A percentile compares a stretch with the other conserved stretches of the same genome.
Evolutionary conservation across 37 sponge, comb jelly and placozoan genomes (phyloP).

Genomic region (Dysidea cf. avara): DNA sequence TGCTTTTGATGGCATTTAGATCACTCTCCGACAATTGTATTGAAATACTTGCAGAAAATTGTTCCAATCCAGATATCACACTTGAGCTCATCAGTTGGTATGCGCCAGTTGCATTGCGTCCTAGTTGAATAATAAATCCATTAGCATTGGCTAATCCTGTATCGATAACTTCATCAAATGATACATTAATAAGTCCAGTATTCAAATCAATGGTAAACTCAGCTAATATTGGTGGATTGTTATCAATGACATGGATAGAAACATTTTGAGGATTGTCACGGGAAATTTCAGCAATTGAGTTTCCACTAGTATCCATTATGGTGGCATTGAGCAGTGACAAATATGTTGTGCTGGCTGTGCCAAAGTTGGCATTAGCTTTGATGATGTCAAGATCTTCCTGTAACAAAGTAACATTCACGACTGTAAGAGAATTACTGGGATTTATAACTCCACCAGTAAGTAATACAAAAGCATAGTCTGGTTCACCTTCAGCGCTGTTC

Average conservation of each 20-base stretch:
- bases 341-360: constrained; percentile 40
- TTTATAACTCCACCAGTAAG: constrained; percentile 42
- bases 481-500: constrained; percentile 20
- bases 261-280: constrained; percentile 29
- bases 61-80: not conserved
- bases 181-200: constrained; percentile 51
- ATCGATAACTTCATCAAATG: constrained; percentile 80
- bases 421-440: constrained; percentile 27
- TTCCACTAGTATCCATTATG: constrained; percentile 62
- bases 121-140: constrained; percentile 45
- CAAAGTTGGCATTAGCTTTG: constrained; percentile 50
- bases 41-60: constrained; percentile 30
- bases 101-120: not conserved
- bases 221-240: constrained; percentile 56
- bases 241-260: constrained; percentile 56
- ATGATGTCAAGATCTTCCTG: constrained; percentile 60
- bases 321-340: constrained; percentile 46
- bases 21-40: constrained; percentile 52
- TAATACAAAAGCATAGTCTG: not conserved
- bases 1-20: constrained; percentile 67
- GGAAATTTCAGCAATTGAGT: constrained; percentile 31
- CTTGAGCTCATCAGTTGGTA: constrained; percentile 19
- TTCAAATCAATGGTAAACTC: constrained; percentile 75
- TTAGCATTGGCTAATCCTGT: constrained; percentile 35
- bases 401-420: constrained; percentile 48